A percentile compares a stretch with the other conserved stretches of the same genome.
Conservation (phyloP, 1,140 invertebrate genomes). For the Heliconius himera region DNA sequence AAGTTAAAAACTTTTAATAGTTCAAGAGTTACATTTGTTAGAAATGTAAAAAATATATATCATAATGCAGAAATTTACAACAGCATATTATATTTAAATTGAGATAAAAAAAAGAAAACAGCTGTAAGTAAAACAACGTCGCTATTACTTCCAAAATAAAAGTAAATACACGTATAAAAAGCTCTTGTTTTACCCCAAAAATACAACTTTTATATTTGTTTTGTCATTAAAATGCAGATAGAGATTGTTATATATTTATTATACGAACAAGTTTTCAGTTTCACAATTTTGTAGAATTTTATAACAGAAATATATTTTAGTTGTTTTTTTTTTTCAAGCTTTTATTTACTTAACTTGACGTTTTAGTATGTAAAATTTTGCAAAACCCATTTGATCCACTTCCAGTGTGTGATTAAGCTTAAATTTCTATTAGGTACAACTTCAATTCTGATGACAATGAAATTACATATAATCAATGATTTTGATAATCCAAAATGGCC, state of each 20-base stretch:
- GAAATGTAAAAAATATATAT: not conserved
- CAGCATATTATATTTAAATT: not conserved
- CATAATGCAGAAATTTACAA: not conserved
- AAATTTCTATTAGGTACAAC: no score
- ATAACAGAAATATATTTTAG: no score
- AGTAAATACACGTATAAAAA: not conserved
- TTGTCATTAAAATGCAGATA: not conserved
- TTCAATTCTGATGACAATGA: no score
- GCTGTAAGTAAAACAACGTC: not conserved
- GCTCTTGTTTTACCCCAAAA: not conserved
- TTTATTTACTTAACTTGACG: no score
- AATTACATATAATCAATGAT: no score
- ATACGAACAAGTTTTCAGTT: not conserved
- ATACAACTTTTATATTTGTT: not conserved
- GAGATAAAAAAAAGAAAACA: not conserved
- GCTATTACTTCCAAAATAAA: conserved; percentile 2
- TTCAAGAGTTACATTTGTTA: not conserved
- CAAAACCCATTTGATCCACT: no score
- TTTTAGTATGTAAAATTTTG: no score
- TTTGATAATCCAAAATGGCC: no score
- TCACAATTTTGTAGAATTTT: no score
- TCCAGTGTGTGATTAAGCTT: no score
- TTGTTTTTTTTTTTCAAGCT: no score
- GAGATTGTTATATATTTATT: not conserved
- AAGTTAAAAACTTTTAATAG: no score